phyloP scores from a whole-genome alignment of 2,797 vertebrate genomes.

The Amniataba percoides region DNA sequence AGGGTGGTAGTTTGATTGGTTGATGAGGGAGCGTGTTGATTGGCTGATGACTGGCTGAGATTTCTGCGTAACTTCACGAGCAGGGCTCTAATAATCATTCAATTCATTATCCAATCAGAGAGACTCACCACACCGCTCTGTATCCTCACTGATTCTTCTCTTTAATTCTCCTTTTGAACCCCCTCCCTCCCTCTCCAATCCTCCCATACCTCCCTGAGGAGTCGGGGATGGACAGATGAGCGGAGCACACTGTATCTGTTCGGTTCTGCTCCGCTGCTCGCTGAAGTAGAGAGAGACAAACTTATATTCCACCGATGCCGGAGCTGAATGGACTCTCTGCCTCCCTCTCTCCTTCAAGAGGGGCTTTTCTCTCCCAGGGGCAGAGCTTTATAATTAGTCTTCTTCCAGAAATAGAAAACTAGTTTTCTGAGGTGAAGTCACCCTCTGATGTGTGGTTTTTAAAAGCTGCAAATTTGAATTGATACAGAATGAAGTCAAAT shows the following conservation, averaged over 20 bases:
- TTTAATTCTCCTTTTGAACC: slow-evolving; percentile 62
- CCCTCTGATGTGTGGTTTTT: slow-evolving; percentile 61
- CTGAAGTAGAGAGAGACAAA: slow-evolving; percentile 76
- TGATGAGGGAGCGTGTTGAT: slow-evolving; percentile 67
- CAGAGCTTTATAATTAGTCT: slow-evolving; percentile 81
- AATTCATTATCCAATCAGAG: slow-evolving; percentile 86
- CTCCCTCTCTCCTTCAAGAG: slow-evolving; percentile 69
- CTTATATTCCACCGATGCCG: slow-evolving; percentile 73
- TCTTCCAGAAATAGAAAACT: slow-evolving; percentile 84
- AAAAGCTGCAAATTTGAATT: slow-evolving; percentile 54
- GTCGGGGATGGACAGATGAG: slow-evolving; percentile 81
- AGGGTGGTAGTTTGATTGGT: slow-evolving; percentile 69
- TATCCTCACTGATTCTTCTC: slow-evolving; percentile 65
- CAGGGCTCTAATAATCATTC: slow-evolving; percentile 80
- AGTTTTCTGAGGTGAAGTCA: slow-evolving; percentile 79
- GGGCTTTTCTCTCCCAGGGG: slow-evolving; percentile 78
- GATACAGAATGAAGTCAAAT: slow-evolving; percentile 44
- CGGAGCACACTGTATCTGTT: slow-evolving; percentile 77
- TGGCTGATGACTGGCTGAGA: slow-evolving; percentile 75
- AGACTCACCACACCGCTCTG: slow-evolving; percentile 66
- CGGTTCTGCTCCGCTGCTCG: slow-evolving; percentile 78
- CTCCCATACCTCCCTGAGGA: slow-evolving; percentile 72
- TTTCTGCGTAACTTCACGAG: slow-evolving; percentile 67
- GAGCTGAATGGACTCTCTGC: slow-evolving; percentile 72
- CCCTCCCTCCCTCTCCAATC: slow-evolving; percentile 46